phyloP scores from a whole-genome alignment of 2,113 vertebrate species.

The Gymnorhina tibicen region DNA sequence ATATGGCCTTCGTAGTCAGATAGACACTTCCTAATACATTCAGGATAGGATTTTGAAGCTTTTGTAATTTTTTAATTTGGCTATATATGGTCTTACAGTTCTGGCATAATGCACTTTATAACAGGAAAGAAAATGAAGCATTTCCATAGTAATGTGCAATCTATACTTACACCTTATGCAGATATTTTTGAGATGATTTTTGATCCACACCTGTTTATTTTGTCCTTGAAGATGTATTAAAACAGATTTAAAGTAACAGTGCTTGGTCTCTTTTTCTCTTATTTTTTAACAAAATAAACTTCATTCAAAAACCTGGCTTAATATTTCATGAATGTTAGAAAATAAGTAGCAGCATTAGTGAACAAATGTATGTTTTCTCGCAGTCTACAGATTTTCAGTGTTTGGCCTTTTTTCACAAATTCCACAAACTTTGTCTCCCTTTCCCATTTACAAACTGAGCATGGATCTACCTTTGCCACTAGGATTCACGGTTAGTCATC shows the following conservation, averaged over 20 bases:
- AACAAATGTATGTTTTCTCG: background rate
- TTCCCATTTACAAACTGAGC: background rate
- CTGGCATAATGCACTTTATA: constrained; percentile 38
- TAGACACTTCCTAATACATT: background rate
- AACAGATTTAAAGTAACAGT: constrained; percentile 13
- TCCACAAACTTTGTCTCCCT: background rate
- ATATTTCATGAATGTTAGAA: background rate
- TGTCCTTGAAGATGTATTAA: constrained; percentile 35
- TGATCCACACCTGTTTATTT: constrained; percentile 20
- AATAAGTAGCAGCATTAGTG: background rate
- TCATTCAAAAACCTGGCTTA: background rate
- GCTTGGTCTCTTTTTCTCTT: background rate
- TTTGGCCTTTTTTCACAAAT: background rate
- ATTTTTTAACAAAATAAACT: background rate
- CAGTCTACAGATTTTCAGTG: background rate
- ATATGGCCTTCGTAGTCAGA: background rate
- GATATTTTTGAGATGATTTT: constrained; percentile 16
- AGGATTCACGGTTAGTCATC: background rate
- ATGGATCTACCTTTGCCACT: background rate
- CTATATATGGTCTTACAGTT: constrained; percentile 6
- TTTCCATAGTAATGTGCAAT: constrained; percentile 22
- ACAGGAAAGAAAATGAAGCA: background rate
- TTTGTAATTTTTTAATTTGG: constrained; percentile 15
- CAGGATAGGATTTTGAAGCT: background rate
- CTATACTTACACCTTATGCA: background rate